These are phyloP conservation scores for Leucoma salicis DNA, from an alignment of 2,888 invertebrate genomes.

Conservation along the genomic window DNA sequence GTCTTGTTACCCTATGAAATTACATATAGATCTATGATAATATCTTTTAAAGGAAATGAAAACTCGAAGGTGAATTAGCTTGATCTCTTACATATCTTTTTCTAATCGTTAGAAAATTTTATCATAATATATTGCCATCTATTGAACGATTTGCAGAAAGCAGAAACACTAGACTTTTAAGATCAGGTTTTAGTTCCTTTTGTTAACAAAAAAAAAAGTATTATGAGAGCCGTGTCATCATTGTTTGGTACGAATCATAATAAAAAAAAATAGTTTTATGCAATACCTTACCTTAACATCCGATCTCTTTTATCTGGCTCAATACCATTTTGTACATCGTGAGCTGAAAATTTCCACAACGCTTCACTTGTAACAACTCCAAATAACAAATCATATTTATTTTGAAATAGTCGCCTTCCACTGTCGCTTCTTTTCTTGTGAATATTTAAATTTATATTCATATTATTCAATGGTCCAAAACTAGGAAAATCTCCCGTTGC, in stretches of 20 bases:
- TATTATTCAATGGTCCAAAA: slow-evolving; percentile 81
- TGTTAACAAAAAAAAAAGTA: no score
- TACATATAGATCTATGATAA: neutral
- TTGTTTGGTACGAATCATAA: no score
- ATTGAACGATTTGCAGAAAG: no score
- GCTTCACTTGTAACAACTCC: slow-evolving; percentile 96
- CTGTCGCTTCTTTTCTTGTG: slow-evolving; percentile 84
- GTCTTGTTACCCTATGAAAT: neutral
- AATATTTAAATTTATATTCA: slow-evolving; percentile 76
- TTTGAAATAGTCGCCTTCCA: slow-evolving; percentile 81
- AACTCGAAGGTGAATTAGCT: neutral
- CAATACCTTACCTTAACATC: slow-evolving; percentile 83
- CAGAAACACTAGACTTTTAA: no score
- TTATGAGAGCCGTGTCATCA: no score
- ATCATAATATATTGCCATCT: no score
- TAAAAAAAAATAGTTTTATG: no score
- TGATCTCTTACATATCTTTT: no score
- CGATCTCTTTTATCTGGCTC: slow-evolving; percentile 94
- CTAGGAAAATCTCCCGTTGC: slow-evolving; percentile 84
- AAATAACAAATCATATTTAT: slow-evolving; percentile 92
- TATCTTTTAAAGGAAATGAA: neutral
- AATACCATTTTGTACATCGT: slow-evolving; percentile 91
- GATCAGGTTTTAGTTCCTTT: no score
- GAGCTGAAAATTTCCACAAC: slow-evolving; percentile 93
- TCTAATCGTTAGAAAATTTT: no score